phyloP scores from a whole-genome alignment of 2,113 vertebrate species.

The Cynopterus brachyotis region DNA sequence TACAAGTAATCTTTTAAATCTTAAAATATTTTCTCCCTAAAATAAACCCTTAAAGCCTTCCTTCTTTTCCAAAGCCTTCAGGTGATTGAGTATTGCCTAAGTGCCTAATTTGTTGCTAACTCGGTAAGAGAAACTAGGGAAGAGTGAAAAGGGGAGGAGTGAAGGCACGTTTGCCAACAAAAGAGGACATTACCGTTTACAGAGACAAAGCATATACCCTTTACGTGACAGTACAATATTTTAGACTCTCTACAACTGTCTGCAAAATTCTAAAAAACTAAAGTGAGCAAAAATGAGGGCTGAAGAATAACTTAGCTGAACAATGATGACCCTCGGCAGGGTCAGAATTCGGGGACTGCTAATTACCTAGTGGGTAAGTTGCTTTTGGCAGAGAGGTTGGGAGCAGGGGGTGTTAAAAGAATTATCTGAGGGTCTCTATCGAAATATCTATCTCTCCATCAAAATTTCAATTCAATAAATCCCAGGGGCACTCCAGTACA shows the following conservation, averaged over 20 bases:
- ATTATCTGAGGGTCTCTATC: neutral
- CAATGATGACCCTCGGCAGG: fast-evolving
- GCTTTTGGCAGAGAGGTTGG: neutral
- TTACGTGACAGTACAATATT: neutral
- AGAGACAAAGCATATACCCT: neutral
- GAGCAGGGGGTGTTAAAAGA: neutral
- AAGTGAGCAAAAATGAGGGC: neutral
- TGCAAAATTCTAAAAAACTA: neutral
- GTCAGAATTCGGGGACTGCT: neutral
- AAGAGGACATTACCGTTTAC: neutral
- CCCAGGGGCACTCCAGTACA: neutral
- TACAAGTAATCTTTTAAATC: neutral
- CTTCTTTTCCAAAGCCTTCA: neutral
- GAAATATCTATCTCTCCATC: neutral
- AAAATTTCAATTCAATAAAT: neutral
- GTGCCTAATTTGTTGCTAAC: neutral
- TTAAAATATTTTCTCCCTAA: neutral
- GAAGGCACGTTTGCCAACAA: neutral
- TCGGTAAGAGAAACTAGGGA: neutral
- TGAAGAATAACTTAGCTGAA: neutral
- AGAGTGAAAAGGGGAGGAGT: neutral
- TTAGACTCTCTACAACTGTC: neutral
- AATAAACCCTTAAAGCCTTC: neutral
- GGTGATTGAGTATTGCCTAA: too few relatives aligned
- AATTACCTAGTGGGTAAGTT: neutral